These are phyloP conservation scores for Amblyornis subalaris DNA, from an alignment of 2,113 vertebrate species.

Conservation along the genomic window DNA sequence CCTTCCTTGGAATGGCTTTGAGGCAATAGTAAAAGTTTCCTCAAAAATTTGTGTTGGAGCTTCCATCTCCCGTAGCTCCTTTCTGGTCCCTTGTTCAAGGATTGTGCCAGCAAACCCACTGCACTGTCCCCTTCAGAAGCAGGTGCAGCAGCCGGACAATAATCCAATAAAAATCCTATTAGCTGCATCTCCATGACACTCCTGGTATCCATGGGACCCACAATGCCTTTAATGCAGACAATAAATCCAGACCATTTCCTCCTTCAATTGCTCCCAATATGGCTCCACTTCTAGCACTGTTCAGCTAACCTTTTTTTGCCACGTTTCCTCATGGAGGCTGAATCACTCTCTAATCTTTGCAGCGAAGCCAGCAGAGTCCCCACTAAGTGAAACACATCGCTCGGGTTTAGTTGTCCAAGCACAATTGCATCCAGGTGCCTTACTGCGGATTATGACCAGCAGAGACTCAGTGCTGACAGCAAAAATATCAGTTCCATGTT, in stretches of 20 bases:
- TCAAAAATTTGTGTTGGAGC: not conserved
- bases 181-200: conserved; percentile 71
- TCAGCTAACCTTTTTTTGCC: conserved; percentile 67
- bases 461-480: not conserved
- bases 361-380: conserved; percentile 13
- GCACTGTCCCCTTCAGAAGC: conserved; percentile 59
- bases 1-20: not conserved
- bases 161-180: conserved; percentile 79
- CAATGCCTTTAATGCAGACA: conserved; percentile 75
- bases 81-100: conserved; percentile 30
- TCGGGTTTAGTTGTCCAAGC: conserved; percentile 22
- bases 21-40: not conserved
- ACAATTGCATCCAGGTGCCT: conserved; percentile 37
- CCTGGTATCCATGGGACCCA: conserved; percentile 71
- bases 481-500: not conserved
- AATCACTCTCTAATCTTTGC: conserved; percentile 63
- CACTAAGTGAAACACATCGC: conserved; percentile 56
- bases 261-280: conserved; percentile 70
- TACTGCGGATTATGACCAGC: conserved; percentile 33
- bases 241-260: conserved; percentile 77
- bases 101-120: conserved; percentile 50
- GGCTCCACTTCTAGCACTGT: conserved; percentile 54
- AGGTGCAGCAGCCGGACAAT: conserved; percentile 71
- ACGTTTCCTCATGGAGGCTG: conserved; percentile 67
- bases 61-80: conserved; percentile 27